A percentile compares a stretch with the other conserved stretches of the same genome.
phyloP scores from a whole-genome alignment of 2,797 vertebrate genomes.

The Rhinophrynus dorsalis region DNA sequence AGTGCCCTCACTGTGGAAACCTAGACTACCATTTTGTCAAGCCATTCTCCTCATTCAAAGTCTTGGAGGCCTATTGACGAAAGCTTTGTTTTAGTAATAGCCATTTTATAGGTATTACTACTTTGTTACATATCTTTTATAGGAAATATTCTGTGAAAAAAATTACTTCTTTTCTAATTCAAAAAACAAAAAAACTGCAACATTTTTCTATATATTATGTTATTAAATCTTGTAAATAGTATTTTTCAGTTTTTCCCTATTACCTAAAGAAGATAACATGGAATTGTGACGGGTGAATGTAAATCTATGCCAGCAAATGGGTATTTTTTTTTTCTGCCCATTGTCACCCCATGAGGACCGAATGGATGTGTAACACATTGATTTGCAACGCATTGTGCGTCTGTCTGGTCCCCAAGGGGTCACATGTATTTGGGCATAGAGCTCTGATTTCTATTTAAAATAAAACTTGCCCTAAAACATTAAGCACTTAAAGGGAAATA shows the following conservation, averaged over 20 bases:
- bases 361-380: too few relatives aligned
- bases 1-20: slow-evolving; percentile 98
- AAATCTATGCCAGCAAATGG: slow-evolving; percentile 76
- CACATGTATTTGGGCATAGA: slow-evolving; percentile 16
- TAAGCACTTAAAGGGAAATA: slow-evolving; percentile 52
- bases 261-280: slow-evolving; percentile 36
- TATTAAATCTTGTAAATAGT: slow-evolving; percentile 36
- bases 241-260: slow-evolving; percentile 1
- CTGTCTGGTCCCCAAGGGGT: too few relatives aligned
- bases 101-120: slow-evolving; percentile 79
- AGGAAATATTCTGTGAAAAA: slow-evolving; percentile 72
- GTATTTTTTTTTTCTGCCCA: slow-evolving; percentile 36
- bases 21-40: slow-evolving; percentile 99
- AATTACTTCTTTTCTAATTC: slow-evolving; percentile 72
- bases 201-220: slow-evolving; percentile 50
- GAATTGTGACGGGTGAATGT: slow-evolving; percentile 89
- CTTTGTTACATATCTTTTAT: slow-evolving; percentile 83
- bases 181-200: slow-evolving; percentile 56
- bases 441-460: slow-evolving; percentile 15
- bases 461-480: neutral
- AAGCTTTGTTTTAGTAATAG: slow-evolving; percentile 90
- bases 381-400: too few relatives aligned
- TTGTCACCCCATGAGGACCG: too few relatives aligned
- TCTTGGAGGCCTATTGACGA: slow-evolving; percentile 99
- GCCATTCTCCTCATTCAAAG: slow-evolving; percentile 98